Base-by-base conservation (phyloP, 2,888 invertebrate species). In the Macaria liturata region DNA sequence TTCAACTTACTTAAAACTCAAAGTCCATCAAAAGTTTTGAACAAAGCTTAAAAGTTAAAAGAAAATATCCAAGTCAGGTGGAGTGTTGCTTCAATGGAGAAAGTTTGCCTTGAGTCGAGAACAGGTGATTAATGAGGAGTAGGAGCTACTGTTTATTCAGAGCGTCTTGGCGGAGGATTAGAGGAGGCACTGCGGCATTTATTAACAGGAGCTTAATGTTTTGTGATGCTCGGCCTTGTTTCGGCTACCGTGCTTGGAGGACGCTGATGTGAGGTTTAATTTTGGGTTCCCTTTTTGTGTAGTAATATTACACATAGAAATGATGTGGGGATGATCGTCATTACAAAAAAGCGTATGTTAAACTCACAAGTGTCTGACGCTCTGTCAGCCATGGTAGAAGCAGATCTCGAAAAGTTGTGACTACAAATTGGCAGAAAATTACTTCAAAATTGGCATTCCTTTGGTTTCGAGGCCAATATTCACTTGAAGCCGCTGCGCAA, bases 31-130 rank as follows among this genome's bases (percentile, higher is more conserved):
- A 86, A 88, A 88, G 83, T 90, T 88, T 79, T 76, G 83, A 88
- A 86, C 83, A 84, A 86, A 87, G 89, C 90, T 91, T 90, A 90
- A 88, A 91, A 91, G 91, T 91, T 91, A 91, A 88, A 88, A 88
- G 89, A 90, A 90, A 90, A 88, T 88, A 88, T 84, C 84, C 84
- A 75, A 88, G 87, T 88, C 89, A 88, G 91, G 88, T 90, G 83
- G 83, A 87, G 86, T 83, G 80, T 75, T 78, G 71, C 77, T 76
- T 81, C 84, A 85, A 88, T 86, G 88, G 88, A 84, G 83, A 81
- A 89, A 90, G 88, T 90, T 89, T 83, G 71, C 71, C 69, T 67
- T 67, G 74, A 64, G 68, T 61, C 63, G 67, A 66, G 68, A 67
- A 68, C 67, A 66, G 69, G 88, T 90, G 89, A 90, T 89, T 90